A percentile compares a stretch with the other conserved stretches of the same genome.
Conservation (phyloP, 2,797 vertebrate species). For the Antennarius maculatus region DNA sequence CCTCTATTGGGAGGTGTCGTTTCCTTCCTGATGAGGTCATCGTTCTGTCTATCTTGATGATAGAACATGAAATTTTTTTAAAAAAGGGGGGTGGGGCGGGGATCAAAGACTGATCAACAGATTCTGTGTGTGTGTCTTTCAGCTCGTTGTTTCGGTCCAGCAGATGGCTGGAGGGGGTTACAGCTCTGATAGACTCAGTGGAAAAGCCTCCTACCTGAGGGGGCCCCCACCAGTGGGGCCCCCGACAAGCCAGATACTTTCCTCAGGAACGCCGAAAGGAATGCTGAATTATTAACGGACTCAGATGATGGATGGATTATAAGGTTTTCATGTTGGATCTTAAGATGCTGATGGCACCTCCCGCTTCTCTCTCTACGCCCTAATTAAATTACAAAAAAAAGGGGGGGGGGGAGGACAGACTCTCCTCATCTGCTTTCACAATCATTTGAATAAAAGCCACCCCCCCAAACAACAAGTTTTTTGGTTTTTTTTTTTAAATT, state of each 20-base stretch:
- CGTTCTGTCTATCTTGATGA: no score
- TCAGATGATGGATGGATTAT: conserved; percentile 49
- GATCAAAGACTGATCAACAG: no score
- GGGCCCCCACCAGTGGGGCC: no score
- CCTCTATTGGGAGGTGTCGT: background rate
- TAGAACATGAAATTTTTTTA: no score
- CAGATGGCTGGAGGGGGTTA: background rate
- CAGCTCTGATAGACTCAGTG: background rate
- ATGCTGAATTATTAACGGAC: conserved; percentile 32
- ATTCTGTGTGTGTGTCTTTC: no score
- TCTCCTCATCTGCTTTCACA: conserved; percentile 29
- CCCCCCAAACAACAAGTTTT: conserved; percentile 27
- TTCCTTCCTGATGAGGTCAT: no score
- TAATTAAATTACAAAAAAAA: conserved; percentile 46
- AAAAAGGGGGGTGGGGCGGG: no score
- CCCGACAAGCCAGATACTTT: background rate
- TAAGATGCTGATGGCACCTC: conserved; percentile 28
- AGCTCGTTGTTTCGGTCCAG: background rate
- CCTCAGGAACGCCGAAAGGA: background rate
- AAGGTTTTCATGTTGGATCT: conserved; percentile 40
- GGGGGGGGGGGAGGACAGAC: conserved; percentile 19
- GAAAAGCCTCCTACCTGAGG: no score
- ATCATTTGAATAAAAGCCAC: conserved; percentile 29
- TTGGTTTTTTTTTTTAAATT: background rate
- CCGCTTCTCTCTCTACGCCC: conserved; percentile 4